phyloP scores from a whole-genome alignment of 2,888 invertebrate genomes.

The Tiliacea aurago region DNA sequence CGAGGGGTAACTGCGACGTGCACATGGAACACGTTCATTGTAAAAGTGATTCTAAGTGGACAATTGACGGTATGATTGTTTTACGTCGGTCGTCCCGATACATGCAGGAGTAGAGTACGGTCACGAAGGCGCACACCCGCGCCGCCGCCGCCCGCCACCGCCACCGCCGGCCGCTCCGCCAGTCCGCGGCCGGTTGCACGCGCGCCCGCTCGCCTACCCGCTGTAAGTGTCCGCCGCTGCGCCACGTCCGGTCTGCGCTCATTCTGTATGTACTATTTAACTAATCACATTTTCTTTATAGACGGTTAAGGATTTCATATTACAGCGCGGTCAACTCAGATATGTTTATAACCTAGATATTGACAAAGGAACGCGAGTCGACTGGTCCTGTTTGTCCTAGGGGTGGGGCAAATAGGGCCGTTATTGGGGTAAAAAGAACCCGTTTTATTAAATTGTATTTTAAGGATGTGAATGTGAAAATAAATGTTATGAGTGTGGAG shows the following conservation, averaged over 20 bases:
- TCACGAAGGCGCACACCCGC: slow-evolving; percentile 5
- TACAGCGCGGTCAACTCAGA: not conserved
- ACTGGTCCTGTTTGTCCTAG: not conserved
- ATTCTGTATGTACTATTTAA: slow-evolving; percentile 29
- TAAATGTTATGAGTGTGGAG: too few relatives aligned
- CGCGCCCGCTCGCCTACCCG: slow-evolving; percentile 19
- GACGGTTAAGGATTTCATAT: not conserved
- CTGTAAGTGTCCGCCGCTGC: slow-evolving; percentile 4
- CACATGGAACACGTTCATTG: not conserved
- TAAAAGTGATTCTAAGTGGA: slow-evolving; percentile 29
- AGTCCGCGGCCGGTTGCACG: slow-evolving; percentile 23
- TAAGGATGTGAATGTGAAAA: too few relatives aligned
- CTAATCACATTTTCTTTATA: not conserved
- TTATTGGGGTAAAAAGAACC: not conserved
- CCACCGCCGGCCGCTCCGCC: not conserved
- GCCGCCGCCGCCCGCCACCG: not conserved
- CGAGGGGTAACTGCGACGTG: not conserved
- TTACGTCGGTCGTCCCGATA: slow-evolving; percentile 36
- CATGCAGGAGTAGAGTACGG: slow-evolving; percentile 26
- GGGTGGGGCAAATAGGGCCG: too few relatives aligned
- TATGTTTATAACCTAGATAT: not conserved
- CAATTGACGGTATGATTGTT: slow-evolving; percentile 55
- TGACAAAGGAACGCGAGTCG: not conserved
- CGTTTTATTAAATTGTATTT: not conserved
- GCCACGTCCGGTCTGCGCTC: slow-evolving; percentile 10